Evolutionary conservation across 1,140 invertebrate genomes (phyloP), one percentile per base, ranked within the genome.

Genomic region (Hirudo medicinalis): DNA sequence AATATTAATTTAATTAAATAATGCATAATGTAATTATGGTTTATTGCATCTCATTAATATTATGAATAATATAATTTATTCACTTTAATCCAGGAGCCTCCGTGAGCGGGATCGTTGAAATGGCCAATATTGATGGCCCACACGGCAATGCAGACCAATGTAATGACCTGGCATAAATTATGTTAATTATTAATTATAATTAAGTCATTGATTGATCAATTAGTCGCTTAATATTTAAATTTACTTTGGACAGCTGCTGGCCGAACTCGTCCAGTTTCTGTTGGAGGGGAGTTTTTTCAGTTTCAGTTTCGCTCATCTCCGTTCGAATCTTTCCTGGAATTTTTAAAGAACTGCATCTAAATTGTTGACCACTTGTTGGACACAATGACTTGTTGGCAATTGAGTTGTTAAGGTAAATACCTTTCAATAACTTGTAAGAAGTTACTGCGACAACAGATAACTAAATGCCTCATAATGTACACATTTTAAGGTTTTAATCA

Each of bases 121-220:
- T 99, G 96, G 72, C 96, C 97, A 83, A 99, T 99, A 85, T 99
- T 99, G 83, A 99, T 99, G 75, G 96, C 96, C 97, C 97, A 99
- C 20, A 99, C 97, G 84, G 97, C 96, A 75, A 99, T 92, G 84
- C 97, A 99, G 82, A 99, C 99, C 67, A 99, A 87, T 54, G 96
- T 96, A 81, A 99, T 99, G 54, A 99, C 94, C 79, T 81, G 73
- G 13, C 75, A 75, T 25, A 22, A 22, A 32, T 43, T 68, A 22
- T 68, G 36, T 43, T 29, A 20, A 63, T 63, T 63, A 9, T n/a
- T 63, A 13, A n/a, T 63, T 63, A 63, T 25, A n/a, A 57, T 57
- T 57, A n/a, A 57, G 20, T 57, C 2, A 57, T 57, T 57, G 9
- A n/a, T 57, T 57, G 9, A n/a, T 57, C 5, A 20, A 3, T n/a